phyloP scores from a whole-genome alignment of 2,113 vertebrate species.

The Galeopterus variegatus region DNA sequence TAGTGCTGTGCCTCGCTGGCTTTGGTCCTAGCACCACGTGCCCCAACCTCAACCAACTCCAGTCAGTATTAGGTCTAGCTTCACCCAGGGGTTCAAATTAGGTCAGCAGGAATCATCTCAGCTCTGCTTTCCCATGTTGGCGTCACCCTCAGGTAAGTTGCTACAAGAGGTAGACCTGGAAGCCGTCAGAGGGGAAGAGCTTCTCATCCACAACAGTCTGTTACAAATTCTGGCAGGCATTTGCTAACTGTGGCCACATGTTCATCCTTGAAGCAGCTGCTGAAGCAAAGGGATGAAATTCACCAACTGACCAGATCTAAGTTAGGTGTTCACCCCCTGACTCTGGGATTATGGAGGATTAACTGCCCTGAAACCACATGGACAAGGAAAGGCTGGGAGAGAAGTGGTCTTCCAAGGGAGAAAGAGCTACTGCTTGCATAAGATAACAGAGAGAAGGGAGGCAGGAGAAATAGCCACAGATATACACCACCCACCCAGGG shows the following conservation, averaged over 20 bases:
- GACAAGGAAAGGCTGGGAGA: not conserved
- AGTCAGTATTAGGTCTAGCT: not conserved
- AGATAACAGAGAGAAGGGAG: not conserved
- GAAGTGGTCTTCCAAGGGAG: not conserved
- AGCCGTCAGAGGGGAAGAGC: not conserved
- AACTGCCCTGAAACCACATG: not conserved
- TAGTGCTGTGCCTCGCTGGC: too few species aligned
- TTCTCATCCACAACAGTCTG: rapidly evolving
- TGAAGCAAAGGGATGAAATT: not conserved
- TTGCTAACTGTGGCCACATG: not conserved
- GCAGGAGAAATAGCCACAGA: not conserved
- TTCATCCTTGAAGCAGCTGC: rapidly evolving
- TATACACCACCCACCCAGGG: not conserved
- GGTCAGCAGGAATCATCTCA: not conserved
- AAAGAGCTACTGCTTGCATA: not conserved
- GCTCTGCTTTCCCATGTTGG: not conserved
- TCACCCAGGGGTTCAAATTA: not conserved
- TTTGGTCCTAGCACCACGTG: not conserved
- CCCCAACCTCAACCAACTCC: not conserved
- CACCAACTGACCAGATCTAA: too few species aligned
- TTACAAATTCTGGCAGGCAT: not conserved
- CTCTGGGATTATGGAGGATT: not conserved
- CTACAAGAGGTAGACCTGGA: too few species aligned
- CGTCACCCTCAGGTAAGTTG: not conserved
- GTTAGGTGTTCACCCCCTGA: not conserved